Base-by-base conservation (phyloP, 2,888 invertebrate genomes). In the Caenorhabditis sinica region DNA sequence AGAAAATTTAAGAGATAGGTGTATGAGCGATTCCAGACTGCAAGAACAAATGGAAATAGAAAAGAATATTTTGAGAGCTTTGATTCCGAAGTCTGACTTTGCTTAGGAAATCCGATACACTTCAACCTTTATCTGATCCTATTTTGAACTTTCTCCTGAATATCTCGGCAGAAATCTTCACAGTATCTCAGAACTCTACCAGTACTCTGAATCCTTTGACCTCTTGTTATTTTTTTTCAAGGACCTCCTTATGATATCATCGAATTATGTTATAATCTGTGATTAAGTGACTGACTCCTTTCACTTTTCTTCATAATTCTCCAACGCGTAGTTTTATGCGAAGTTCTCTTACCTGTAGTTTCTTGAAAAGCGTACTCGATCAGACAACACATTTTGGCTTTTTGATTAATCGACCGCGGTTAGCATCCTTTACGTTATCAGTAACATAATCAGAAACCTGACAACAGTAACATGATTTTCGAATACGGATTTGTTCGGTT, bases 361-460 rank as follows among this genome's bases (percentile, higher is more conserved):
- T 56, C 20, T 17, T 2, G 17, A 49, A 56, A 28, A 15, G 3
- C 15, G 25, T 13, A 56, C 25, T 43, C 20, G 40, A 40, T 17
- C 40, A 60, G 17, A 60, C 60, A 30, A 58, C 30, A 61, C 17
- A 40, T 23, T 56, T n/a, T 33, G 60, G 20, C n/a, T 36, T 36
- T 43, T 25, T 63, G 43, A 63, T 43, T 25, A 43, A 23, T 63
- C 43, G 25, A 15, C 25, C 43, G 15, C 20, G 25, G 25, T 9
- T 25, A 4, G 25, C 25, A 43, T 23, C 61, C 17, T 36, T 43
- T 43, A 13, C 28, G 25, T 63, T 43, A 63, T 63, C 43, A 40
- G 17, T 63, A 25, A 11, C 63, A 63, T 15, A 15, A 28, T 63
- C 63, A 63, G 63, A 63, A 43, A 43, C 3, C 43, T 23, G 63